Base-by-base conservation (phyloP, 2,888 invertebrate species). In the Galeruca laticollis region DNA sequence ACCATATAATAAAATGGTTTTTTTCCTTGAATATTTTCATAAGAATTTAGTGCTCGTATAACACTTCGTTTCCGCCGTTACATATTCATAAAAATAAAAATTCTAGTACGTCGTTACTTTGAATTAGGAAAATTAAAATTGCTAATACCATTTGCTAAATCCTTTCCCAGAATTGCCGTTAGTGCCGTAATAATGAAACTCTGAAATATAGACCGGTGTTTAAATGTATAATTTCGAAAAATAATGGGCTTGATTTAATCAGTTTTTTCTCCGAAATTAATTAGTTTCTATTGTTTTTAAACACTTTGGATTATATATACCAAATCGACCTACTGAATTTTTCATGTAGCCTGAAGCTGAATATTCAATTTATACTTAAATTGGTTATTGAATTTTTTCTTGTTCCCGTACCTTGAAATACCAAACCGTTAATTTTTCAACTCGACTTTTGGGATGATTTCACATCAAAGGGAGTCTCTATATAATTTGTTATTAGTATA, bases 1-100 rank as follows among this genome's bases (percentile, higher is more conserved):
- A 43, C 15, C 10, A 40, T 40, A 15, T 13, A 43, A 15, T 43
- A 15, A 13, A 43, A 43, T 13, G n/a, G n/a, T n/a, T n/a, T 40
- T 40, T 10, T 10, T 40, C 2, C n/a, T 40, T 13, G 40, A 10
- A 40, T 15, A 10, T 43, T 43, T 43, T 13, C 13, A 43, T 5
- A 43, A 43, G 43, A 15, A 43, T 43, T 43, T 43, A 43, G 43
- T 43, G 43, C 43, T 43, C 13, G 13, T 20, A 63, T 20, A 52
- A 21, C 52, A 52, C 11, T 20, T 49, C 35, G 11, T 18, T n/a
- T 20, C n/a, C 20, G 51, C 61, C 61, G 60, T 67, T 71, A 61
- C 74, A 74, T 74, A 74, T 74, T 74, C 74, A 74, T 72, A 69
- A 74, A 71, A 69, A 70, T 70, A 71, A 74, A 74, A 72, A 73